Percentiles rank a stretch among this genome's conserved stretches.
phyloP scores from a whole-genome alignment of 2,113 vertebrate genomes.

The Oxygymnocypris stewartii region DNA sequence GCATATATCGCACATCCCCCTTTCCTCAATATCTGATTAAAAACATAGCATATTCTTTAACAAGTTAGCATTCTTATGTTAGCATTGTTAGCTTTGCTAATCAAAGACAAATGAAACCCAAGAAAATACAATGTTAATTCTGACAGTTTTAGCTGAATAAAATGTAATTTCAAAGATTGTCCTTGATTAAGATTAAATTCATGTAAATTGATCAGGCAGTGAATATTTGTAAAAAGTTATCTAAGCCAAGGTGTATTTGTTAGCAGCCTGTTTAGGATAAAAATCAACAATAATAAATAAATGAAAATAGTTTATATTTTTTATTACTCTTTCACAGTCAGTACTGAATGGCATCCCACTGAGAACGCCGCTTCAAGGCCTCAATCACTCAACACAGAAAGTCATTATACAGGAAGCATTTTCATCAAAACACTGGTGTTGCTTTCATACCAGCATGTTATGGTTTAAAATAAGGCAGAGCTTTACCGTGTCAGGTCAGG shows the following conservation, averaged over 20 bases:
- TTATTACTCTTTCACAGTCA: conserved; percentile 19
- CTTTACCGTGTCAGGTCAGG: conserved; percentile 34
- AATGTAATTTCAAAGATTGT: neutral
- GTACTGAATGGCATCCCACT: neutral
- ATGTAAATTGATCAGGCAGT: neutral
- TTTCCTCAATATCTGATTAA: neutral
- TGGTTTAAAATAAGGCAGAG: conserved; percentile 28
- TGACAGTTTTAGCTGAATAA: neutral
- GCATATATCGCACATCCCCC: neutral
- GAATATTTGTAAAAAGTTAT: neutral
- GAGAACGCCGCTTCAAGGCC: conserved; percentile 29
- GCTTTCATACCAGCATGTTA: conserved; percentile 37
- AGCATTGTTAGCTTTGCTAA: neutral
- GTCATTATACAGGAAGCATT: conserved; percentile 28
- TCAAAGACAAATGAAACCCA: neutral
- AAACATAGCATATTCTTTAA: neutral
- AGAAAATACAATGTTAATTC: no score
- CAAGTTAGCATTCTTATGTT: neutral
- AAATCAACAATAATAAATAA: neutral
- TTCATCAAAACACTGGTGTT: conserved; percentile 26
- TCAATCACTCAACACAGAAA: conserved; percentile 24
- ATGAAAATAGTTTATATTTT: neutral
- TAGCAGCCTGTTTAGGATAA: neutral
- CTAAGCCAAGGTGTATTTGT: neutral
- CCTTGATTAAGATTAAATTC: neutral